These are phyloP conservation scores for Fistularia commersonii DNA, from an alignment of 2,797 vertebrate species.

Conservation along the genomic window DNA sequence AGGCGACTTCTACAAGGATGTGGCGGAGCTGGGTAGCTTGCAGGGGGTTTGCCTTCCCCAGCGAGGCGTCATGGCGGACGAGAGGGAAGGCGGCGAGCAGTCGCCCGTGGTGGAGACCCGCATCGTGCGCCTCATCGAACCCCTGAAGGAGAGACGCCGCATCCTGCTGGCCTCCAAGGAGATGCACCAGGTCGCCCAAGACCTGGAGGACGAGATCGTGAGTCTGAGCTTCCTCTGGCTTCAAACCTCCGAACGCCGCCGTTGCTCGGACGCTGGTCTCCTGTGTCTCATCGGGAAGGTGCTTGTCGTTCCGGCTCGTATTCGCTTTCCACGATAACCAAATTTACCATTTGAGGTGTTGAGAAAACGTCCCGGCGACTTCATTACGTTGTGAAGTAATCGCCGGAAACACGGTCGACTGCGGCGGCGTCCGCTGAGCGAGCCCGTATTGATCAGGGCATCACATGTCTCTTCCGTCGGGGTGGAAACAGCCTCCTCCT, in stretches of 20 bases:
- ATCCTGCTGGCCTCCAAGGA: constrained; percentile 92
- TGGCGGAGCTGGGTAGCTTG: constrained; percentile 80
- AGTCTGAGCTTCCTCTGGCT: constrained; percentile 44
- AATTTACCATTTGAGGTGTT: too few relatives aligned
- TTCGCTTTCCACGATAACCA: too few relatives aligned
- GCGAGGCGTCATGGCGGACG: constrained; percentile 70
- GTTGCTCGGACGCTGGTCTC: neutral
- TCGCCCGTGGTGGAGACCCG: constrained; percentile 80
- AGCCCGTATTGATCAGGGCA: too few relatives aligned
- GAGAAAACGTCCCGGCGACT: too few relatives aligned
- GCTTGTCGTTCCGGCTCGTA: too few relatives aligned
- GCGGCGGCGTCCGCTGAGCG: too few relatives aligned
- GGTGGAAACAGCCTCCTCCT: too few relatives aligned
- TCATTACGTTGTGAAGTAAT: too few relatives aligned
- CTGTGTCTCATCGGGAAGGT: too few relatives aligned
- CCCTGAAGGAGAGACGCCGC: constrained; percentile 87
- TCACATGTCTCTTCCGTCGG: too few relatives aligned
- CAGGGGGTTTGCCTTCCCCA: constrained; percentile 78
- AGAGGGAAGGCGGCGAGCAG: constrained; percentile 76
- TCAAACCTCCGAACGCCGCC: neutral
- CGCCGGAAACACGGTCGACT: too few relatives aligned
- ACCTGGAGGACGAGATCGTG: constrained; percentile 93
- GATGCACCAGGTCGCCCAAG: constrained; percentile 89
- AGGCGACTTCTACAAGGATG: constrained; percentile 87
- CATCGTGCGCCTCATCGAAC: constrained; percentile 90